A percentile compares a stretch with the other conserved stretches of the same genome.
Conservation (phyloP, 2,888 invertebrate genomes). For the Nephrotoma appendiculata region DNA sequence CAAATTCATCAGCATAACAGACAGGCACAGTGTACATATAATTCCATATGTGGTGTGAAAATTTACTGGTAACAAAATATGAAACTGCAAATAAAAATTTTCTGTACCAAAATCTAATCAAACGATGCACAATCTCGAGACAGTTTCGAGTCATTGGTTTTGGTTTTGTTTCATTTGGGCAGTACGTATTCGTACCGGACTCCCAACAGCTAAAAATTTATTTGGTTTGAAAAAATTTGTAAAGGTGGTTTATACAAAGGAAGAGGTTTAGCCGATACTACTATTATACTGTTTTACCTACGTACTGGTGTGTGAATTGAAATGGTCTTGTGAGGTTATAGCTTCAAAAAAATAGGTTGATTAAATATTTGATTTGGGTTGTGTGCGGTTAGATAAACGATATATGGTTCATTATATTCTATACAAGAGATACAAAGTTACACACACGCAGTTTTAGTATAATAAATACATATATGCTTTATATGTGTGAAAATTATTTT, state of each 20-base stretch:
- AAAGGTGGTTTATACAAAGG: no score
- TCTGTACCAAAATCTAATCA: background rate
- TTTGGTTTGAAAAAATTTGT: background rate
- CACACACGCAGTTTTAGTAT: no score
- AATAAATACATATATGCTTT: no score
- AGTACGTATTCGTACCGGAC: no score
- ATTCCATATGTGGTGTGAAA: background rate
- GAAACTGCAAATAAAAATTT: background rate
- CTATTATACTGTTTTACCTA: background rate
- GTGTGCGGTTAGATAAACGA: background rate
- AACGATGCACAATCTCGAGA: background rate
- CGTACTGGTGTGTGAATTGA: background rate
- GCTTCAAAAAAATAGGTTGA: background rate
- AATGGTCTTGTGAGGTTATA: background rate
- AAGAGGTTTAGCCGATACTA: background rate
- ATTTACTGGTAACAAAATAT: no score
- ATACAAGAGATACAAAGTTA: no score
- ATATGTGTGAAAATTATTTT: no score
- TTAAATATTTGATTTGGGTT: background rate
- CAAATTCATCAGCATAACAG: background rate
- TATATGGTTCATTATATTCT: background rate
- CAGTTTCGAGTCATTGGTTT: background rate
- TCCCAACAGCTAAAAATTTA: background rate
- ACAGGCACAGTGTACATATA: background rate
- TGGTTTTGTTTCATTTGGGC: background rate